Percentiles rank a stretch among this genome's conserved stretches.
Conservation (phyloP, 2,113 vertebrate genomes). For the Otus sunia region DNA sequence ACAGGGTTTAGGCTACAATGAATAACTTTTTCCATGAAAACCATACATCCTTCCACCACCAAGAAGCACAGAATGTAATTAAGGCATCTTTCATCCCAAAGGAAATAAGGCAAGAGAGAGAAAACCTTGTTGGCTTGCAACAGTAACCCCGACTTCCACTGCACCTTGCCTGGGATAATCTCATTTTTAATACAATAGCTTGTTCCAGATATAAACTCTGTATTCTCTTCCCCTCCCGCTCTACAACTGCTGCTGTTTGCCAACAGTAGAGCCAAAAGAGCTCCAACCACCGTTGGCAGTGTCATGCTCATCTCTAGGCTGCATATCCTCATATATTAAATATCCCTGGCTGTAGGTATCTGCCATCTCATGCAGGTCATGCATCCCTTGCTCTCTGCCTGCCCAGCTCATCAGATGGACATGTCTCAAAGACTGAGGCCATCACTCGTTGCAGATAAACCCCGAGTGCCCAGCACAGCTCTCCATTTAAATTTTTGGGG, state of each 20-base stretch:
- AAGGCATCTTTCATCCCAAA: neutral
- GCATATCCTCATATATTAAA: neutral
- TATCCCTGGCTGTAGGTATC: neutral
- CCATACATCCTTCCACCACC: neutral
- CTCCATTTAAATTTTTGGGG: neutral
- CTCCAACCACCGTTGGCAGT: neutral
- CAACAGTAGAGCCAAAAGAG: neutral
- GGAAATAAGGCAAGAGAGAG: neutral
- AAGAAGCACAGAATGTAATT: neutral
- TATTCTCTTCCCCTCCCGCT: neutral
- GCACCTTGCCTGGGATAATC: neutral
- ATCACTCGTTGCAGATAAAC: fast-evolving
- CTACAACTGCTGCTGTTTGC: neutral
- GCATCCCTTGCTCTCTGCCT: neutral
- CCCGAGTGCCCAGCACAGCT: neutral
- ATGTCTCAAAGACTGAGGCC: neutral
- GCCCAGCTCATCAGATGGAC: neutral
- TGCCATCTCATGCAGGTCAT: neutral
- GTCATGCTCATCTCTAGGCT: fast-evolving
- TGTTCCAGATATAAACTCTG: neutral
- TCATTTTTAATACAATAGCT: neutral
- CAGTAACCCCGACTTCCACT: neutral
- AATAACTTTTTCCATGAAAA: constrained; percentile 54
- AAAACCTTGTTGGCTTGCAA: neutral
- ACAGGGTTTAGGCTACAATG: neutral